Evolutionary conservation across 1,140 invertebrate species (phyloP), one percentile per base, ranked within the genome.

Genomic region (Pseudoatta argentina): DNA sequence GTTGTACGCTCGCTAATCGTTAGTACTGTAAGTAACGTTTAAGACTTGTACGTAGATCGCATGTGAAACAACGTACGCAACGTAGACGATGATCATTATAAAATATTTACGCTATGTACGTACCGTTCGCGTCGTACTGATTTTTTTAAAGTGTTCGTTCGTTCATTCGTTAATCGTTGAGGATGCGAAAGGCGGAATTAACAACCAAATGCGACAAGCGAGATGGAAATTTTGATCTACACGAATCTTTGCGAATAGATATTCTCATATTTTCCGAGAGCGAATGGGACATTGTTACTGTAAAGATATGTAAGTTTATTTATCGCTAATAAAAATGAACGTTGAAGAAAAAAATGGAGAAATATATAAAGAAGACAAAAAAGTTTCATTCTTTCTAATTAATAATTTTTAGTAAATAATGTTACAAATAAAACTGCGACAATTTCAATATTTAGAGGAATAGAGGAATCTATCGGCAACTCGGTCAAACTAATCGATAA

Each of bases 301-400:
- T 95, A 95, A 94, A 95, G 93, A 95, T 94, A 94, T 95, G 94
- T 95, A 95, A 95, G 93, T 95, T 95, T 95, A 95, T 95, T 95
- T 95, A 95, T 95, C 94, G 92, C 94, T 95, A 95, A 95, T 95
- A 95, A 95, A 95, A 95, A 93, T 82, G 92, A 92, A 93, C 88
- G 89, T 93, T 93, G 93, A 94, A 93, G 92, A 94, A 92, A 91
- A 61, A 59, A 39, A 21, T 30, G 18, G 18, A 59, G n/a, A 21
- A 48, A 67, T 21, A 67, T 21, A 64, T 64, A 0, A 30, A 18
- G 30, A 66, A 12, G 2, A 18, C 5, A 16, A 18, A 66, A 10
- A 39, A 18, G 21, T 39, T 24, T 12, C 10, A 21, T 67, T 67
- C 18, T 67, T 39, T 44, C 8, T 67, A 12, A 66, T 66, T 39